Evolutionary conservation across 2,113 vertebrate species (phyloP).

Genomic region (Speoplatyrhinus poulsoni): DNA sequence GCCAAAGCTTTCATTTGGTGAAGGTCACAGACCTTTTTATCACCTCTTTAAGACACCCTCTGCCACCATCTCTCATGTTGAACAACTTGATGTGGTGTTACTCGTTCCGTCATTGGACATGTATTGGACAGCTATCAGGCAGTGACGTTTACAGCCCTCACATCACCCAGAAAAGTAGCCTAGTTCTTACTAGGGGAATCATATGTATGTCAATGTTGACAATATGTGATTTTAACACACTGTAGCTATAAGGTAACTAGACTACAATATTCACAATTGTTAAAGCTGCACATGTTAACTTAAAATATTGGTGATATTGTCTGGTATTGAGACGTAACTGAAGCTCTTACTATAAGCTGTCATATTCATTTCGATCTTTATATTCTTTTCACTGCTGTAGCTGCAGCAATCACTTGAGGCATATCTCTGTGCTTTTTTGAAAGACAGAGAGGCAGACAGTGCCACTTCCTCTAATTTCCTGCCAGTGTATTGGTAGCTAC

Average conservation of each 20-base stretch:
- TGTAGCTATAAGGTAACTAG: not conserved
- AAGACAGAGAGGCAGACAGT: no score
- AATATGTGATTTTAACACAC: not conserved
- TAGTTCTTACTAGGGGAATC: not conserved
- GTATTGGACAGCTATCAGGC: not conserved
- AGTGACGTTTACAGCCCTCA: constrained; percentile 8
- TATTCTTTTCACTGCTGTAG: no score
- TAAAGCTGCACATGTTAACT: not conserved
- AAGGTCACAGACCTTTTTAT: constrained; percentile 76
- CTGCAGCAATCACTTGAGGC: no score
- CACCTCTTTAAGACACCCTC: constrained; percentile 66
- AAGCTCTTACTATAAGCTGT: no score
- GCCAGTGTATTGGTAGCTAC: no score
- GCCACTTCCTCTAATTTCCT: no score
- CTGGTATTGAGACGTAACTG: no score
- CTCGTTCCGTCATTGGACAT: constrained; percentile 6
- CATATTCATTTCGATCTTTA: no score
- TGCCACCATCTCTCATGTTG: constrained; percentile 56
- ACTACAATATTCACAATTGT: not conserved
- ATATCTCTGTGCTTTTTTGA: no score
- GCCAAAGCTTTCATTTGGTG: constrained; percentile 64
- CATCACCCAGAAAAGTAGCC: not conserved
- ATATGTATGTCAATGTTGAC: not conserved
- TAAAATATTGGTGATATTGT: no score
- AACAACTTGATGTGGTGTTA: constrained; percentile 43